These are phyloP conservation scores for Bombyx mandarina DNA, from an alignment of 1,140 invertebrate genomes.

Conservation along the genomic window DNA sequence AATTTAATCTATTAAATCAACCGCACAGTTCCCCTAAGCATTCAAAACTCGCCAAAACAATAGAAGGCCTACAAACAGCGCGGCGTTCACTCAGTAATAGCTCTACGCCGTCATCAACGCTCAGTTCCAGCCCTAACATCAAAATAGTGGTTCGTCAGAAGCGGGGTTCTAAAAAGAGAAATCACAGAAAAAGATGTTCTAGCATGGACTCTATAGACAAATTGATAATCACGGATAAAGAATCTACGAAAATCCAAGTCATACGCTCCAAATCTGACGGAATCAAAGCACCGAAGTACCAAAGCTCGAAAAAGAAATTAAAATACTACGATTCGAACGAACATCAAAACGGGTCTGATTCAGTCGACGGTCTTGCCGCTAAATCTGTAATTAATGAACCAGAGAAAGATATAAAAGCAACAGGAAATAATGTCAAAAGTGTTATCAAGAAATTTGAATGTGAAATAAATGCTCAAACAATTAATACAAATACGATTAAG, in stretches of 20 bases:
- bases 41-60: conserved; percentile 54
- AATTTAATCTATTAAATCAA: conserved; percentile 69
- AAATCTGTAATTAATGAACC: conserved; percentile 25
- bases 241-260: conserved; percentile 44
- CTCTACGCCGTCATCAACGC: conserved; percentile 58
- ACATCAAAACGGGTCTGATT: conserved; percentile 54
- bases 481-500: conserved; percentile 32
- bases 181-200: conserved; percentile 55
- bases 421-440: conserved; percentile 48
- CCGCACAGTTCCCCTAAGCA: conserved; percentile 45
- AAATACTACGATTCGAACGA: conserved; percentile 51
- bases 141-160: conserved; percentile 62
- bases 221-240: conserved; percentile 36
- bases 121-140: conserved; percentile 62
- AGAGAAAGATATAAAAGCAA: conserved; percentile 21
- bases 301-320: conserved; percentile 38
- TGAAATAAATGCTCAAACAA: conserved; percentile 55
- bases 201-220: conserved; percentile 66
- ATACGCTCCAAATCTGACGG: conserved; percentile 65
- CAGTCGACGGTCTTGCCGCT: conserved; percentile 49
- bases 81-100: conserved; percentile 48
- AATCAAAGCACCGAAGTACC: conserved; percentile 49
- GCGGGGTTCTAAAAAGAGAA: conserved; percentile 47
- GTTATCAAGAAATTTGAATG: conserved; percentile 62
- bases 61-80: conserved; percentile 50